These are phyloP conservation scores for Oegoconia quadripuncta DNA, from an alignment of 2,888 invertebrate species.

Conservation along the genomic window DNA sequence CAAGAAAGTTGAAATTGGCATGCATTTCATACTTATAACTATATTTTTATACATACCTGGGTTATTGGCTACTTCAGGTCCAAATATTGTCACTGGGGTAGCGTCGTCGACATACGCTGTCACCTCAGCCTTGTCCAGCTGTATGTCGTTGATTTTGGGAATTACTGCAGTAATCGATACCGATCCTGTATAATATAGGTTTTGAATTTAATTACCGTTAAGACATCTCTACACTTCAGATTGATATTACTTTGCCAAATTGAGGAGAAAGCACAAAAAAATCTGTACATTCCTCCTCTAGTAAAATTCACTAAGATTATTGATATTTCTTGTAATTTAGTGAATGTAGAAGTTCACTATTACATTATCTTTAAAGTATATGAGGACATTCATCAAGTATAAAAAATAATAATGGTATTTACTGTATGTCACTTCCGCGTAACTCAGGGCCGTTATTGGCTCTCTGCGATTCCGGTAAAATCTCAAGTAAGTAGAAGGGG, in stretches of 20 bases:
- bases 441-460: constrained; percentile 15
- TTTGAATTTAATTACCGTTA: background rate
- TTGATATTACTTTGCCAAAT: too few species aligned
- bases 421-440: background rate
- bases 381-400: background rate
- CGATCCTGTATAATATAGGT: constrained; percentile 21
- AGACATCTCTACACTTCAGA: too few species aligned
- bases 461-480: constrained; percentile 22
- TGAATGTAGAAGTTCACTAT: too few species aligned
- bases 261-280: too few species aligned
- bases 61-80: background rate
- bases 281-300: too few species aligned
- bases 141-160: constrained; percentile 21
- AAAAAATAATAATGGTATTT: background rate
- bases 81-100: constrained; percentile 6
- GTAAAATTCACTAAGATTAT: too few species aligned
- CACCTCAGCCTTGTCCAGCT: constrained; percentile 22
- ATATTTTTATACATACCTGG: background rate
- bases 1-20: too few species aligned
- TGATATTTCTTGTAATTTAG: too few species aligned
- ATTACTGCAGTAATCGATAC: constrained; percentile 34
- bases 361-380: too few species aligned
- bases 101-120: constrained; percentile 22
- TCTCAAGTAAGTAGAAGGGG: constrained; percentile 12
- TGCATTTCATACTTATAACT: too few species aligned